Evolutionary conservation across 1,140 invertebrate species (phyloP).

Genomic region (Solenopsis fugax): DNA sequence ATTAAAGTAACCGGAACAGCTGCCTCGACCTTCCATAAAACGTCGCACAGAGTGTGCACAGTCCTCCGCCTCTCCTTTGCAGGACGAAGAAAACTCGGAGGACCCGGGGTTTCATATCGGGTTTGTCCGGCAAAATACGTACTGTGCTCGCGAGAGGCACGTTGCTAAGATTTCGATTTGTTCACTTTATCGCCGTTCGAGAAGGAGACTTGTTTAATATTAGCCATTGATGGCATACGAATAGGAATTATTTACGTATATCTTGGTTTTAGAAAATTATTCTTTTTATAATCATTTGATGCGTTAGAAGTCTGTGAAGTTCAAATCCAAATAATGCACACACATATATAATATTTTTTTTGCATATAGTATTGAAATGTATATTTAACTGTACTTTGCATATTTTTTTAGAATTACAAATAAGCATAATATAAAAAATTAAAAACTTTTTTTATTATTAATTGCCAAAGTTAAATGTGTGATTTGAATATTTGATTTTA

Average conservation of each 20-base stretch:
- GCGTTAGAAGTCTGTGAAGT: not conserved
- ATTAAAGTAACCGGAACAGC: conserved; percentile 49
- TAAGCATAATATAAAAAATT: not conserved
- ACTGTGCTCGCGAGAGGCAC: not conserved
- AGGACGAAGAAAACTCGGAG: not conserved
- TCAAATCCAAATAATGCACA: not conserved
- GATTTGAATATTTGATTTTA: not conserved
- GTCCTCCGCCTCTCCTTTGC: not conserved
- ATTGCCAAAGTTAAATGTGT: not conserved
- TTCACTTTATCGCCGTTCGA: not conserved
- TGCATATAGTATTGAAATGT: not conserved
- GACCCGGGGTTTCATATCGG: conserved; percentile 1
- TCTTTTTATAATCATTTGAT: not conserved
- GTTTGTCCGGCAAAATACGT: not conserved
- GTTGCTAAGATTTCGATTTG: conserved; percentile 13
- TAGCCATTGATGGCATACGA: not conserved
- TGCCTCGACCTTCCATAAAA: conserved; percentile 21
- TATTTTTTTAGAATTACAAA: not conserved
- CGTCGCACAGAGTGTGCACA: not conserved
- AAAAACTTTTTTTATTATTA: not conserved
- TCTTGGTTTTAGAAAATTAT: not conserved
- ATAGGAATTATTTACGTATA: not conserved
- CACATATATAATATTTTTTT: not conserved
- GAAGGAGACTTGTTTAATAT: not conserved
- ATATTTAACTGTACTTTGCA: not conserved